Conservation (phyloP, 2,888 invertebrate genomes). For the Nemotelus nigrinus region DNA sequence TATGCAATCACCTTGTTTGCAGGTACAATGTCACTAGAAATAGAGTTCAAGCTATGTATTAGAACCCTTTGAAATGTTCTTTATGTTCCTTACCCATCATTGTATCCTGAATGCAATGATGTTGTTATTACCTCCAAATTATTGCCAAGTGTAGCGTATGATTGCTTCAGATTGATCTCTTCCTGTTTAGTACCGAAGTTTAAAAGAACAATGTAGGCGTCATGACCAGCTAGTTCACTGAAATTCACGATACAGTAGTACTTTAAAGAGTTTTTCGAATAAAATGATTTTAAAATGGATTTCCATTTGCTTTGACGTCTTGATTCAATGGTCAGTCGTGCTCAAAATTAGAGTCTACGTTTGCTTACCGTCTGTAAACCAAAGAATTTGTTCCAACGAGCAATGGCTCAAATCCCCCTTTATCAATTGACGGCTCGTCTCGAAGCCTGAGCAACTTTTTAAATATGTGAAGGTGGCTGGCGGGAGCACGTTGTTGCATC, state of each 20-base stretch:
- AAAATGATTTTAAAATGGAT: too few species aligned
- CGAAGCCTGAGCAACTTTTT: slow-evolving; percentile 69
- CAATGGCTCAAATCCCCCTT: slow-evolving; percentile 56
- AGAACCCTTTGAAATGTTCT: too few species aligned
- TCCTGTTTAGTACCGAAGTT: slow-evolving; percentile 67
- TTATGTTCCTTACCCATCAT: slow-evolving; percentile 57
- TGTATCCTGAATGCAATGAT: slow-evolving; percentile 60
- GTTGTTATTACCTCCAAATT: slow-evolving; percentile 61
- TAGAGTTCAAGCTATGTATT: too few species aligned
- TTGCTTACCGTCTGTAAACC: slow-evolving; percentile 58
- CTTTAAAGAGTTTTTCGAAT: too few species aligned
- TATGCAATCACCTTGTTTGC: slow-evolving; percentile 5
- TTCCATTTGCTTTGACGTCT: too few species aligned
- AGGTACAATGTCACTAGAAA: too few species aligned
- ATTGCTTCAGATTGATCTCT: slow-evolving; percentile 64
- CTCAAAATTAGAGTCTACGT: background rate
- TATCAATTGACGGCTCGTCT: slow-evolving; percentile 63
- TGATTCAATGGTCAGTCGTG: background rate
- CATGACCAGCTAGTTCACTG: slow-evolving; percentile 57
- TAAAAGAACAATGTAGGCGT: slow-evolving; percentile 65
- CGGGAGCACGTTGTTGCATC: slow-evolving; percentile 65
- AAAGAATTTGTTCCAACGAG: slow-evolving; percentile 59
- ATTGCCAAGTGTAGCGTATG: slow-evolving; percentile 55
- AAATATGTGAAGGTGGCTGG: slow-evolving; percentile 75
- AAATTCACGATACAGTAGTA: background rate